Base-by-base conservation (phyloP, 2,888 invertebrate genomes). In the Drosophila subsilvestris region DNA sequence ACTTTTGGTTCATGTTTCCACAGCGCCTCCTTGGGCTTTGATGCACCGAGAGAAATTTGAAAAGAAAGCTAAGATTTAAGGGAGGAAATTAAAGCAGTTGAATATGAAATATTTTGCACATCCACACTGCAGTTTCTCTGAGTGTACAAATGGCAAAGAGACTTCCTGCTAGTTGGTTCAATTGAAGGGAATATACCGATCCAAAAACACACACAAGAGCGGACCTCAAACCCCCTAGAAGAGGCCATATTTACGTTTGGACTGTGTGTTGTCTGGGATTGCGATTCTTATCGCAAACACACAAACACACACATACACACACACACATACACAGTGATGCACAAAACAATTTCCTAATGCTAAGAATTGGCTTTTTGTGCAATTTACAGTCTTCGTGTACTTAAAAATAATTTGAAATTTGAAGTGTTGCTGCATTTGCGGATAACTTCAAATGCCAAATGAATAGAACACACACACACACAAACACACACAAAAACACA, bases 341-440 rank as follows among this genome's bases (percentile, higher is more conserved):
- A 83, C 76, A 87, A 86, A 84, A 82, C 88, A 87, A 87, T 84
- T 87, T 86, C 72, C 83, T 65, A 69, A 79, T 79, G 53, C 71
- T 61, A 63, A 71, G 82, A 85, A 85, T 83, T 84, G 83, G 83
- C 86, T 80, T 76, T 76, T 82, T 74, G 68, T 73, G 80, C 80
- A 80, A 87, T 87, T 84, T 87, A 87, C 83, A 78, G 74, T 68
- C 71, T 61, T 76, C 69, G 74, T 75, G 73, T 79, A 73, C 75
- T 82, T 81, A 80, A 75, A 77, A 75, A 86, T 81, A 78, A 86
- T 80, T 81, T 86, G 81, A 58, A 76, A 63, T 66, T 68, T 75
- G 63, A 71, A 80, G 69, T 75, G 59, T 49, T 61, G 60, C 68
- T 61, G 63, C 63, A 62, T 51, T 70, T 77, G 43, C 51, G 53